Evolutionary conservation across 2,888 invertebrate species (phyloP), one percentile per base, ranked within the genome.

Genomic region (Empis stercorea): DNA sequence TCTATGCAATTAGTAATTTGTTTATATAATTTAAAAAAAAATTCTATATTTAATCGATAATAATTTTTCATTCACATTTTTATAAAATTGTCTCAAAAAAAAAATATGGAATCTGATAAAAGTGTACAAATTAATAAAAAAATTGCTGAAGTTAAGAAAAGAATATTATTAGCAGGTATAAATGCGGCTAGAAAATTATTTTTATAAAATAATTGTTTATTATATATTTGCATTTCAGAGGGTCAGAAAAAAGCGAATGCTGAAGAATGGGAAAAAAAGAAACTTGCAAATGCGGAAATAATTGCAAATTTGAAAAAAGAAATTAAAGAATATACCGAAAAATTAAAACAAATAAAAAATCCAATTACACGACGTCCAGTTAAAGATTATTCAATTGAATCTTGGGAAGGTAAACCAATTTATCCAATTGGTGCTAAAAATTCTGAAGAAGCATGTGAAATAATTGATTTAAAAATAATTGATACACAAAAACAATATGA

Each of bases 91-190:
- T 27, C 20, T 27, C 2, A 6, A 9, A 27, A 34, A 34, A n/a
- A n/a, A 34, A 34, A 13, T 14, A 60, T 64, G 59, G 67, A 68
- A 52, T 56, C 59, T 11, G 68, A 68, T 44, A 65, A 65, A 52
- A 53, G 64, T 37, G 55, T 55, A 43, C 64, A 68, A 54, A 54
- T 65, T 47, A 86, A 86, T 64, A 81, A 79, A 55, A 82, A 86
- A 73, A 87, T 87, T 63, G 76, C 81, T 60, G 87, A 87, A 70
- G 80, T 87, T 48, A 88, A 87, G 68, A 88, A 87, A 71, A 86
- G 87, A 68, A 87, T 88, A 63, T 81, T 87, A 58, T 66, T 88
- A 52, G 84, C 87, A 64, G 88, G 87, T 87, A 61, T n/a, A n/a
- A n/a, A n/a, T n/a, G n/a, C n/a, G n/a, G n/a, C n/a, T n/a, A n/a